Evolutionary conservation across 2,888 invertebrate genomes (phyloP), one percentile per base, ranked within the genome.

Genomic region (Cancer borealis): DNA sequence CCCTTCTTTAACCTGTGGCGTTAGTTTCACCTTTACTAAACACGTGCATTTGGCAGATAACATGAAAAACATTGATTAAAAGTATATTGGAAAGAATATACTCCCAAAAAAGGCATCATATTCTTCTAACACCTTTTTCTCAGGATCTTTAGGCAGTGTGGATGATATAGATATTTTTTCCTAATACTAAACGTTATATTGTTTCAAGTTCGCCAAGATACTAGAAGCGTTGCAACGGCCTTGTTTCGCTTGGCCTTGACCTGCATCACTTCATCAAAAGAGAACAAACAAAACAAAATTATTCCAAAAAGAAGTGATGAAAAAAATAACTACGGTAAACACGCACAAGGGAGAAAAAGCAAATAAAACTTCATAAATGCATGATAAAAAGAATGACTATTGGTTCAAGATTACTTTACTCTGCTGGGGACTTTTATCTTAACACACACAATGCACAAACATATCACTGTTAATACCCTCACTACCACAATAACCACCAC

Each of bases 221-320:
- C 17, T 4, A n/a, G 66, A n/a, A 14, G 54, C 54, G 54, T 12
- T 54, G 14, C 8, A 54, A 3, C n/a, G 66, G n/a, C 21, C 66
- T 66, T 66, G 66, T 66, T 66, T 66, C 21, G n/a, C n/a, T 66
- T 66, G 66, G 66, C 66, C 66, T 66, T 66, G 66, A 66, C 66
- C 66, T 66, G n/a, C n/a, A 3, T 66, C 66, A 21, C n/a, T 21
- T n/a, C 66, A 21, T 66, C 6, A 66, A 66, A 21, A 66, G 66
- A 66, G 0, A n/a, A 66, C 21, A n/a, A 54, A 3, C 14, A 17
- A 54, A n/a, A 66, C n/a, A n/a, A n/a, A 66, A 66, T 66, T 66
- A 66, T 66, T 6, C 21, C 14, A 21, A n/a, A n/a, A 6, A 66
- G n/a, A 66, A 17, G 21, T 54, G 10, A 54, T 54, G 54, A 8